Base-by-base conservation (phyloP, 2,113 vertebrate species). In the Upupa epops region DNA sequence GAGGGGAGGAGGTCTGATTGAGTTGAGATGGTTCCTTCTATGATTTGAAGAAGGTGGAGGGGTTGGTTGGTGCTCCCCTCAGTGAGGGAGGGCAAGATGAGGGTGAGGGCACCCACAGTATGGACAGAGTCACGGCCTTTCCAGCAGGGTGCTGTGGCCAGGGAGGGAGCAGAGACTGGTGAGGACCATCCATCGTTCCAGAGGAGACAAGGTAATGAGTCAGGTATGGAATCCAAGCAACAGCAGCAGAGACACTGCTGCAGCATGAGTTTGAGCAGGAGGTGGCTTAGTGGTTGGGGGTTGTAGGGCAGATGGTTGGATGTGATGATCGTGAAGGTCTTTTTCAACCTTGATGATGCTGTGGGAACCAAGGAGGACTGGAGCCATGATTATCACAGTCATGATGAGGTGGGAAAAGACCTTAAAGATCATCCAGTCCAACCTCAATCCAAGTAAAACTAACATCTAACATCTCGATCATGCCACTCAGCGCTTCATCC, bases 191-290 rank as follows among this genome's bases (percentile, higher is more conserved):
- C 1, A 6, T 17, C 8, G 37, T n/a, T 36, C 17, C n/a, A 3
- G 25, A 16, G 65, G 60, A 28, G 54, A 8, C 5, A 0, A 34
- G 9, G 10, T 12, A 17, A 17, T 1, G 2, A 20, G 13, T 12
- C 15, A 3, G 26, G 15, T 8, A n/a, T 2, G 2, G 37, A 34
- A 17, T 3, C 6, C 5, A 3, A 13, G 5, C 6, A 2, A 32
- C 55, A 42, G 71, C n/a, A 31, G 16, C 59, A 34, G 58, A 31
- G 51, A 9, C 13, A 3, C 8, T 13, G 26, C 55, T 69, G 48
- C 48, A 24, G 4, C 0, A 0, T 0, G 6, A 29, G 13, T 9
- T 32, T 32, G 54, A n/a, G n/a, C n/a, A n/a, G n/a, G n/a, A n/a
- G n/a, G n/a, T n/a, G n/a, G n/a, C n/a, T n/a, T n/a, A n/a, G n/a